Evolutionary conservation across 1,140 invertebrate species (phyloP).

Genomic region (Nephila pilipes): DNA sequence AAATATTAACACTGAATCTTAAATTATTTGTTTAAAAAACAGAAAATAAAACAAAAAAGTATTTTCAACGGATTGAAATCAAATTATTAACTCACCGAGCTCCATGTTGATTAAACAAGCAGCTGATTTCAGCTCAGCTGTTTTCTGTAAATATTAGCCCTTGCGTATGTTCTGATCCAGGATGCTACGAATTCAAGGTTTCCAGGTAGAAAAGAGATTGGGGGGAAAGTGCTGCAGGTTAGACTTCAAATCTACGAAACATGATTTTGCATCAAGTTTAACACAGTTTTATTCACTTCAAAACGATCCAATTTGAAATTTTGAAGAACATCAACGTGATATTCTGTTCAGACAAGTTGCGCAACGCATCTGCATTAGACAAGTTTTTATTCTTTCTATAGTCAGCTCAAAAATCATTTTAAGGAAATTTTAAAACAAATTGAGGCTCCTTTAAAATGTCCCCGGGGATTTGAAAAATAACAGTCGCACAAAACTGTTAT

Average conservation of each 20-base stretch:
- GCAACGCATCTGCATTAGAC: too few relatives aligned
- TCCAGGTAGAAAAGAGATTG: too few relatives aligned
- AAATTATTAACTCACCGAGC: background rate
- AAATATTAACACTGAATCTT: background rate
- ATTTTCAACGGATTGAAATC: background rate
- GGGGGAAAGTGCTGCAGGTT: background rate
- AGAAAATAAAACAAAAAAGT: background rate
- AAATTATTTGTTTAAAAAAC: background rate
- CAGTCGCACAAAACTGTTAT: too few relatives aligned
- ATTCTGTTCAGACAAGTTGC: too few relatives aligned
- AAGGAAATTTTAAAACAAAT: too few relatives aligned
- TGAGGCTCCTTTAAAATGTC: too few relatives aligned
- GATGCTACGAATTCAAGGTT: background rate
- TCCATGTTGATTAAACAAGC: slow-evolving; percentile 17
- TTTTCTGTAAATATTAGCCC: slow-evolving; percentile 9
- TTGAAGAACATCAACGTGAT: too few relatives aligned
- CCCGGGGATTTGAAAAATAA: too few relatives aligned
- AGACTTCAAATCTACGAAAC: background rate
- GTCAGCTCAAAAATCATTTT: too few relatives aligned
- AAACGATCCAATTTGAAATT: too few relatives aligned
- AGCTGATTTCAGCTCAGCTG: slow-evolving; percentile 9
- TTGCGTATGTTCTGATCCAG: background rate
- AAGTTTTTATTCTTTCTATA: too few relatives aligned
- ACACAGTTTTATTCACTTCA: too few relatives aligned
- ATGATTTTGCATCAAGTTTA: background rate